Percentiles rank a stretch among this genome's conserved stretches.
phyloP scores from a whole-genome alignment of 2,888 invertebrate genomes.

The Dolichomitus sp. region DNA sequence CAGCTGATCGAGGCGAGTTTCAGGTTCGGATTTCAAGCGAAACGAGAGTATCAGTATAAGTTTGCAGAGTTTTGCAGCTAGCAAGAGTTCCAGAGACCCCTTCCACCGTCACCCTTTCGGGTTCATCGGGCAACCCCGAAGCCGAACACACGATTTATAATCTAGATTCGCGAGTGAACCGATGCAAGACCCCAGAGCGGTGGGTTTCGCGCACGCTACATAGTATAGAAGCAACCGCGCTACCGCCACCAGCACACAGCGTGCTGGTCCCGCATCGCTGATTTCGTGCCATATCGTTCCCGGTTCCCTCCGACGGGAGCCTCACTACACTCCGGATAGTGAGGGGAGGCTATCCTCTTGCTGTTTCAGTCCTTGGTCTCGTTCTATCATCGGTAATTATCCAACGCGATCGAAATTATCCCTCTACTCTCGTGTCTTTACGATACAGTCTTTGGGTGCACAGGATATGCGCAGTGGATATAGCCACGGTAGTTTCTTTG shows the following conservation, averaged over 20 bases:
- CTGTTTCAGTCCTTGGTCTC: conserved; percentile 34
- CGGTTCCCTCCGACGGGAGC: conserved; percentile 37
- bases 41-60: conserved; percentile 28
- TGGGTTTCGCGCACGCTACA: conserved; percentile 41
- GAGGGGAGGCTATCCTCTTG: conserved; percentile 23
- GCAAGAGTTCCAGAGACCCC: conserved; percentile 5
- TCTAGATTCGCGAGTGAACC: conserved; percentile 62
- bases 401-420: conserved; percentile 55
- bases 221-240: conserved; percentile 30
- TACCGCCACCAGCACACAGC: conserved; percentile 38
- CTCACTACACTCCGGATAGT: background rate
- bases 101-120: conserved; percentile 40
- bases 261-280: conserved; percentile 77
- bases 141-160: conserved; percentile 64
- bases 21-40: conserved; percentile 18
- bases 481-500: conserved; percentile 51
- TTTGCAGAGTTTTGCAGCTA: conserved; percentile 8
- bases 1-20: no score
- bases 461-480: conserved; percentile 48
- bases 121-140: conserved; percentile 60
- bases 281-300: conserved; percentile 70
- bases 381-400: conserved; percentile 65
- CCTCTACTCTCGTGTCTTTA: conserved; percentile 56
- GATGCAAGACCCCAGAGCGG: conserved; percentile 60
- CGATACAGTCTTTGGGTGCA: conserved; percentile 66